Evolutionary conservation across 2,113 vertebrate species (phyloP).

Genomic region (Ariopsis seemanni): DNA sequence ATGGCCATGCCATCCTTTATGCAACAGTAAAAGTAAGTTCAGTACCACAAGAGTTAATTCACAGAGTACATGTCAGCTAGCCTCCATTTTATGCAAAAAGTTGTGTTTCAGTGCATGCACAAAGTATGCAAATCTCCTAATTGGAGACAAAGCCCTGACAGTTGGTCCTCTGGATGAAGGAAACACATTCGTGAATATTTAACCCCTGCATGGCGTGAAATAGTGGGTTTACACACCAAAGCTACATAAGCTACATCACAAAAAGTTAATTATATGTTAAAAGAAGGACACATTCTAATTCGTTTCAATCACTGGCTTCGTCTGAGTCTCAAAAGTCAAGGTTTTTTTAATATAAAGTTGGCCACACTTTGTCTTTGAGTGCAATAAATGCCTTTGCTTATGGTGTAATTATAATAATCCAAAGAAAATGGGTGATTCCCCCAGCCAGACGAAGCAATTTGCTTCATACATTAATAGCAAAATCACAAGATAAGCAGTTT

Average conservation of each 20-base stretch:
- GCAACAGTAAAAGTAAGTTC: neutral
- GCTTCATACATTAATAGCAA: too few species aligned
- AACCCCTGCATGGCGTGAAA: conserved; percentile 56
- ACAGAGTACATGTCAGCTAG: neutral
- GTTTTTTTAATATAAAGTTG: conserved; percentile 12
- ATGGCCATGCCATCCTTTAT: neutral
- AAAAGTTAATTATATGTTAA: neutral
- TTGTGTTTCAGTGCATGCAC: neutral
- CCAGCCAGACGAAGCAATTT: too few species aligned
- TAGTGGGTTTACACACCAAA: conserved; percentile 8
- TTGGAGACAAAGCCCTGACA: conserved; percentile 23
- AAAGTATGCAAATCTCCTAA: neutral
- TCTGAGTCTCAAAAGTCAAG: neutral
- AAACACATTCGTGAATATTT: conserved; percentile 66
- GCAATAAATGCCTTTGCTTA: conserved; percentile 7
- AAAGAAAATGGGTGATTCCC: neutral
- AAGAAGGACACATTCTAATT: neutral
- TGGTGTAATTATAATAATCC: conserved; percentile 15
- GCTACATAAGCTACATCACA: neutral
- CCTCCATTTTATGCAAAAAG: too few species aligned
- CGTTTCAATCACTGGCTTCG: neutral
- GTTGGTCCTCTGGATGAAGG: conserved; percentile 30
- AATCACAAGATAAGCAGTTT: too few species aligned
- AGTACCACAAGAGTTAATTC: neutral
- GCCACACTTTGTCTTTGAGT: conserved; percentile 26